A percentile compares a stretch with the other conserved stretches of the same genome.
phyloP scores from a whole-genome alignment of 2,888 invertebrate species.

The Timema cristinae region DNA sequence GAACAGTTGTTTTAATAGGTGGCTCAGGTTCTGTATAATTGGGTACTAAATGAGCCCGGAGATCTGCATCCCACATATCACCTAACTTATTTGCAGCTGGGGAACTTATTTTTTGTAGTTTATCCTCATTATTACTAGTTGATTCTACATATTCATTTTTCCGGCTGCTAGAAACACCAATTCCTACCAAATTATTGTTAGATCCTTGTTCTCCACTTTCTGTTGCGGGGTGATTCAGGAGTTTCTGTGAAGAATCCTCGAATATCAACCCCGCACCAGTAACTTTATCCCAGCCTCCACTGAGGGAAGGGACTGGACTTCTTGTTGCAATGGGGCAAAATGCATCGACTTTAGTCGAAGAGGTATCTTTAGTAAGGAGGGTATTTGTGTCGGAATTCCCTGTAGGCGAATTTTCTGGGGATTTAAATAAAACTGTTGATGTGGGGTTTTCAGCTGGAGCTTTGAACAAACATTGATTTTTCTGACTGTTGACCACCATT shows the following conservation, averaged over 20 bases:
- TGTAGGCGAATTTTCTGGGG: neutral
- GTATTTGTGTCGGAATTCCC: neutral
- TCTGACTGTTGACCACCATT: slow-evolving; percentile 21
- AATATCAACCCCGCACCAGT: slow-evolving; percentile 41
- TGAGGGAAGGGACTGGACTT: slow-evolving; percentile 41
- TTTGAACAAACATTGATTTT: slow-evolving; percentile 30
- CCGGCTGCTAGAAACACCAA: neutral
- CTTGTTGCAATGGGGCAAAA: slow-evolving; percentile 39
- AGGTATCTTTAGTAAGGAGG: neutral
- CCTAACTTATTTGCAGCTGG: neutral
- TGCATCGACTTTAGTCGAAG: slow-evolving; percentile 22
- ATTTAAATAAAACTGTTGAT: neutral
- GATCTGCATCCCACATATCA: slow-evolving; percentile 42
- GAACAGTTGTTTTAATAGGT: neutral
- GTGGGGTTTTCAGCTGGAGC: too few species aligned
- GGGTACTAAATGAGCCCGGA: slow-evolving; percentile 32
- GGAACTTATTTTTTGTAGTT: neutral
- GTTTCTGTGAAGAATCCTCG: neutral
- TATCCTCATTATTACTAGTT: neutral
- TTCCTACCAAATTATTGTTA: neutral
- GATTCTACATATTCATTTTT: neutral
- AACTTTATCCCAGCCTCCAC: slow-evolving; percentile 42
- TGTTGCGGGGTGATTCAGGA: neutral
- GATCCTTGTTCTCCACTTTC: neutral
- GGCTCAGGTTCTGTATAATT: slow-evolving; percentile 15